phyloP scores from a whole-genome alignment of 2,888 invertebrate genomes.

The Ormyrus rosae region DNA sequence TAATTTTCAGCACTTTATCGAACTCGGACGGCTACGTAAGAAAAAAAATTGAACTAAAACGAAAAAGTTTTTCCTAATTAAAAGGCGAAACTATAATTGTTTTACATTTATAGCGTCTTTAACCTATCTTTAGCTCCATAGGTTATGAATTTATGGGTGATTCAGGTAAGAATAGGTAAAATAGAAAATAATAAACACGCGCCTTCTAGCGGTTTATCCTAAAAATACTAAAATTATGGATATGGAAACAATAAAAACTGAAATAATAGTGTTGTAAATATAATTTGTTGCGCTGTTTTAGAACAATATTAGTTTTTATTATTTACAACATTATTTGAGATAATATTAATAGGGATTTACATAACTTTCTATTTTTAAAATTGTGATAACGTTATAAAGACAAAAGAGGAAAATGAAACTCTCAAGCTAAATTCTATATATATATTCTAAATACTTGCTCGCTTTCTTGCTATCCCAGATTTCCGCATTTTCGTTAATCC shows the following conservation, averaged over 20 bases:
- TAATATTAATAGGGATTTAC: no score
- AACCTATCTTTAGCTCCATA: conserved; percentile 29
- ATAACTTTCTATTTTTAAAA: no score
- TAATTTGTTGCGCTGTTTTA: no score
- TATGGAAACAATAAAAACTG: not conserved
- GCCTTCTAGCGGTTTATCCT: conserved; percentile 7
- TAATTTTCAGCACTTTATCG: not conserved
- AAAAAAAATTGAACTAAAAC: conserved; percentile 39
- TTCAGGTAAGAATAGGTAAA: conserved; percentile 7
- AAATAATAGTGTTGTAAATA: not conserved
- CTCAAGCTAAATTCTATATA: no score
- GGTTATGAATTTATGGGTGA: conserved; percentile 18
- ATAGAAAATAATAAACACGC: not conserved
- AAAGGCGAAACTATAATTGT: conserved; percentile 16
- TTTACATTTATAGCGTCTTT: conserved; percentile 50
- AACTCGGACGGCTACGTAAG: not conserved
- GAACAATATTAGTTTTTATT: no score
- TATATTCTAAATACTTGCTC: no score
- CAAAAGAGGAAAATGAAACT: no score
- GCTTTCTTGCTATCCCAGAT: no score
- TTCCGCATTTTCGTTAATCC: no score
- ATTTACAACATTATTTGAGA: no score
- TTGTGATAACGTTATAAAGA: no score
- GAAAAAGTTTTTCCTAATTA: conserved; percentile 34
- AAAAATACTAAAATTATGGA: not conserved